Conservation (phyloP, 2,113 vertebrate genomes). For the Mugil cephalus region DNA sequence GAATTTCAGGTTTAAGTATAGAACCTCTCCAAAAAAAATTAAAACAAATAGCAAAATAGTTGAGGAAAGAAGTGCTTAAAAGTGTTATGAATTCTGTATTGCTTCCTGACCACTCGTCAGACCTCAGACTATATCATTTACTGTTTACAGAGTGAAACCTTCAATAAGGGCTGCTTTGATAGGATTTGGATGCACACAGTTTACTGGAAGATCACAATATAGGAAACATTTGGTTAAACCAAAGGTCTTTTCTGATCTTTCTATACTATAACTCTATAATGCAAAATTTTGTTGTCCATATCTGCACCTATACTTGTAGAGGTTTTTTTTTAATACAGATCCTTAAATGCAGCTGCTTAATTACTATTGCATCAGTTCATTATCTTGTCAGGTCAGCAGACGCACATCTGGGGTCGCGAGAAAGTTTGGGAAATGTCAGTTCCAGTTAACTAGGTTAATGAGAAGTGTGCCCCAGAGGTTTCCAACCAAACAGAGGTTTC, state of each 20-base stretch:
- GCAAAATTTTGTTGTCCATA: too few species aligned
- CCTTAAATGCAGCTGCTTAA: slow-evolving; percentile 37
- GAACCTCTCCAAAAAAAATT: too few species aligned
- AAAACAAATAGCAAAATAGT: neutral
- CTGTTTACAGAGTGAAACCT: slow-evolving; percentile 15
- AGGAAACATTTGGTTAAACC: slow-evolving; percentile 1
- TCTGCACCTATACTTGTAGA: neutral
- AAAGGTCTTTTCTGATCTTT: neutral
- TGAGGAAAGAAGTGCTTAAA: slow-evolving; percentile 1
- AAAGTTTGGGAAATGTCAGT: slow-evolving; percentile 12
- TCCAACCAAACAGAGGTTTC: slow-evolving; percentile 6
- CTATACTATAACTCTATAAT: too few species aligned
- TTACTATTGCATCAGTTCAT: slow-evolving; percentile 51
- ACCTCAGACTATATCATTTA: slow-evolving; percentile 11
- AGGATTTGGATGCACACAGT: slow-evolving; percentile 6
- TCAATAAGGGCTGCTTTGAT: slow-evolving; percentile 3
- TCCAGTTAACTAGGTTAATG: slow-evolving; percentile 40
- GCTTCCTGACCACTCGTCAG: slow-evolving; percentile 19
- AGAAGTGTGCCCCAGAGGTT: slow-evolving; percentile 34
- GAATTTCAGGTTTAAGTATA: too few species aligned
- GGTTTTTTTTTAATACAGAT: slow-evolving; percentile 3
- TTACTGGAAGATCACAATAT: neutral
- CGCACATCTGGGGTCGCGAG: slow-evolving; percentile 59
- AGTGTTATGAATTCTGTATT: neutral
- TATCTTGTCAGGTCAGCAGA: slow-evolving; percentile 48